Conservation (phyloP, 53 echinoderm and acorn worm species). For the Stichopus horrens region DNA sequence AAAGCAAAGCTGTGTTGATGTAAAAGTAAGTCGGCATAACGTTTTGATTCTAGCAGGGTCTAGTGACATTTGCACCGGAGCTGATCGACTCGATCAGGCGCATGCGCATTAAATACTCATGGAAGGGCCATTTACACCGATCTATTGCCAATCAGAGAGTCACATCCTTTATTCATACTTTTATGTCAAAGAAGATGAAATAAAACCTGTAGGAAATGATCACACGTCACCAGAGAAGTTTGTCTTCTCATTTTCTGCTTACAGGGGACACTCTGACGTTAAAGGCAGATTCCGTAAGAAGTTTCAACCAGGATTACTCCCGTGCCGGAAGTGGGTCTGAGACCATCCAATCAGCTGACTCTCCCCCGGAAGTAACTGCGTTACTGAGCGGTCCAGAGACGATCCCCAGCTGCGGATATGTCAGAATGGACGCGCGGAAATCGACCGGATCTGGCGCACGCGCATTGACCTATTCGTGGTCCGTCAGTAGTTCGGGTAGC, state of each 20-base stretch:
- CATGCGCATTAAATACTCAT: too few relatives aligned
- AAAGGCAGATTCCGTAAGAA: constrained; percentile 58
- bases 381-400: constrained; percentile 68
- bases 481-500: constrained; percentile 59
- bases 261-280: constrained; percentile 62
- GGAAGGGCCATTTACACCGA: too few relatives aligned
- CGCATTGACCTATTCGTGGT: constrained; percentile 69
- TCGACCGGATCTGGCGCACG: constrained; percentile 89
- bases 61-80: too few relatives aligned
- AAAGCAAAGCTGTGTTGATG: too few relatives aligned
- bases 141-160: too few relatives aligned
- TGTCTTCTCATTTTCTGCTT: background rate
- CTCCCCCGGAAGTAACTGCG: constrained; percentile 62
- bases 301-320: constrained; percentile 74
- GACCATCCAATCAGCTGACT: constrained; percentile 56
- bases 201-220: background rate
- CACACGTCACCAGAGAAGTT: background rate
- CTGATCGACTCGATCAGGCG: too few relatives aligned
- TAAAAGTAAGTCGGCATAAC: too few relatives aligned
- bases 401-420: constrained; percentile 84
- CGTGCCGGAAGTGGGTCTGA: constrained; percentile 51
- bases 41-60: too few relatives aligned
- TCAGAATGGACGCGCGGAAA: constrained; percentile 62
- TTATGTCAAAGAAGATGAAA: background rate
- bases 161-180: too few relatives aligned